Percentiles rank a stretch among this genome's conserved stretches.
Conservation (phyloP, 1,140 invertebrate species). For the Anastatus disparis region DNA sequence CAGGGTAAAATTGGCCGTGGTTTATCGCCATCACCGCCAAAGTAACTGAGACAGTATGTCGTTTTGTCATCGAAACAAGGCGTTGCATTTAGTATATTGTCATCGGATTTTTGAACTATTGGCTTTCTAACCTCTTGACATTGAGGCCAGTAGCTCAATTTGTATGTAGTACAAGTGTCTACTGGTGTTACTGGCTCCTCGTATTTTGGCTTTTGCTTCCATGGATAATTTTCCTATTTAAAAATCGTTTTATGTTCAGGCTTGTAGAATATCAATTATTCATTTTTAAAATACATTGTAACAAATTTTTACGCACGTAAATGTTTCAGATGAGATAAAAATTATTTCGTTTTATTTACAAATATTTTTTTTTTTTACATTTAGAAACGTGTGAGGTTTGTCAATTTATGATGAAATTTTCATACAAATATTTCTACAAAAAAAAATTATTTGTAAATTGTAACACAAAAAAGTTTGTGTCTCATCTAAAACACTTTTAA, state of each 20-base stretch:
- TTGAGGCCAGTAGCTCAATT: conserved; percentile 66
- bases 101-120: conserved; percentile 30
- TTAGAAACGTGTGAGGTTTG: too few species aligned
- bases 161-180: conserved; percentile 69
- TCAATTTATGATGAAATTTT: too few species aligned
- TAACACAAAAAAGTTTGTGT: too few species aligned
- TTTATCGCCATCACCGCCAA: conserved; percentile 52
- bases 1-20: conserved; percentile 46
- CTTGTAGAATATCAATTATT: too few species aligned
- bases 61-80: conserved; percentile 58
- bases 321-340: too few species aligned
- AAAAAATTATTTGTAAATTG: too few species aligned
- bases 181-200: conserved; percentile 60
- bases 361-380: too few species aligned
- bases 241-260: neutral
- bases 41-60: conserved; percentile 62
- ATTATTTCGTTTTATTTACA: too few species aligned
- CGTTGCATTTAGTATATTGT: conserved; percentile 55
- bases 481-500: too few species aligned
- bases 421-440: too few species aligned
- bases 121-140: conserved; percentile 46
- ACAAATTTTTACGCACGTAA: too few species aligned
- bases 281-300: too few species aligned
- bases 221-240: conserved; percentile 49
- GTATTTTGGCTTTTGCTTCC: conserved; percentile 49